Base-by-base conservation (phyloP, 64 coral and sea anemone genomes). In the Montipora capricornis region DNA sequence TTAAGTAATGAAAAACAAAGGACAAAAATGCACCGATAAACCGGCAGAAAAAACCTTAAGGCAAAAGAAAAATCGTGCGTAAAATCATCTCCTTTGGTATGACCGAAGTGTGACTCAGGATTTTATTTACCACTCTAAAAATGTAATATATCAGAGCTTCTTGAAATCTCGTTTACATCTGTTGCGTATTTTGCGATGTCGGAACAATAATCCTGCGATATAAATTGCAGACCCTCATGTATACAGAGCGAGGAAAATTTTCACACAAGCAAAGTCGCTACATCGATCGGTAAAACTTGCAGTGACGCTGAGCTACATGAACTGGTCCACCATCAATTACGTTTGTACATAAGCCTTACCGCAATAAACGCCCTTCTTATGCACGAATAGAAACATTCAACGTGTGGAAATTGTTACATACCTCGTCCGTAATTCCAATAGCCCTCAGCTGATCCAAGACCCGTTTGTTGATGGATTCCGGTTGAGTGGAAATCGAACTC, bases 401-500 rank as follows among this genome's bases (percentile, higher is more conserved):
- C 6, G 0, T 57, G 53, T 57, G 53, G 53, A 11, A 57, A 57
- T 8, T 50, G 4, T 81, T 73, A 11, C 88, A 59, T 67, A 98
- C 96, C 93, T 98, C 92, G 17, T 98, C 96, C 51, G 2, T 37
- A 37, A 91, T 73, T 2, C 96, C 96, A 12, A 92, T 79, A 8
- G 93, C 85, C 10, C 91, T 87, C 4, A 98, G 93, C 91, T 95
- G 89, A 15, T 94, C 75, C 15, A 94, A 68, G 76, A 89, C 88
- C 46, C 95, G 93, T 80, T 74, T 98, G 77, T 92, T 98, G 45
- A 95, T 85, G 1, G 79, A 66, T 51, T 94, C 96, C 59, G 83
- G 87, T 15, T 83, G 92, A 29, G 85, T 83, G 47, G 13, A 19
- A n/a, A 45, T 78, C 3, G 13, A 14, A 17, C 88, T 79, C 68